Conservation (phyloP, 2,113 vertebrate genomes). For the Heptranchias perlo region DNA sequence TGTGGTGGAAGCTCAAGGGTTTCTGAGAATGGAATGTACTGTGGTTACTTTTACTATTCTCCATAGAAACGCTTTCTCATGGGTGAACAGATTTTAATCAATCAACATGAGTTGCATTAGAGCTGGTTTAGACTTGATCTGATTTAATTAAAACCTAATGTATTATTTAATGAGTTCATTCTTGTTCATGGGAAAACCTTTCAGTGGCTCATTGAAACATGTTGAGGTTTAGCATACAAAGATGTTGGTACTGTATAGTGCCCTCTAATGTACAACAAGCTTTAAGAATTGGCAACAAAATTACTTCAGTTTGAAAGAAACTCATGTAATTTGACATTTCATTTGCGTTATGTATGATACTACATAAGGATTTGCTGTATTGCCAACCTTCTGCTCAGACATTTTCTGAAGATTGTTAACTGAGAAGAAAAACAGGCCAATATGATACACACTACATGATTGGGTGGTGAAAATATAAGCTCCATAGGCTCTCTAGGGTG, state of each 20-base stretch:
- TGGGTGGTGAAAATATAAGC: not conserved
- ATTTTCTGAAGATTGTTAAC: not conserved
- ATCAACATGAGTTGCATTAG: not conserved
- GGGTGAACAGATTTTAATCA: constrained; percentile 33
- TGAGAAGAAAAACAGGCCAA: not conserved
- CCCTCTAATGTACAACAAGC: not conserved
- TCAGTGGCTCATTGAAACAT: not conserved
- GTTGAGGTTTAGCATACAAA: not conserved
- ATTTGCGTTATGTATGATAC: not conserved
- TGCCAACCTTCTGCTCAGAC: not conserved
- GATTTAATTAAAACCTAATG: constrained; percentile 25
- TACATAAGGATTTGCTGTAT: not conserved
- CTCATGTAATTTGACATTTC: not conserved
- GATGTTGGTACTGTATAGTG: too few relatives aligned
- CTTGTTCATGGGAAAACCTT: constrained; percentile 27
- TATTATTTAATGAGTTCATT: constrained; percentile 26
- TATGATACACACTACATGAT: not conserved
- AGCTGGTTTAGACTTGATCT: not conserved
- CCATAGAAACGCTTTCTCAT: constrained; percentile 21
- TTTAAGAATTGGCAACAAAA: not conserved
- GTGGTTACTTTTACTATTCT: constrained; percentile 13
- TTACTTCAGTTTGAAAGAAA: constrained; percentile 1
- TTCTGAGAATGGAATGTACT: constrained; percentile 4
- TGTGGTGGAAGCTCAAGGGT: not conserved
- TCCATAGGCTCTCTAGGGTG: not conserved